These are phyloP conservation scores for Drosophila dunni DNA, from an alignment of 1,140 invertebrate species.

Conservation along the genomic window DNA sequence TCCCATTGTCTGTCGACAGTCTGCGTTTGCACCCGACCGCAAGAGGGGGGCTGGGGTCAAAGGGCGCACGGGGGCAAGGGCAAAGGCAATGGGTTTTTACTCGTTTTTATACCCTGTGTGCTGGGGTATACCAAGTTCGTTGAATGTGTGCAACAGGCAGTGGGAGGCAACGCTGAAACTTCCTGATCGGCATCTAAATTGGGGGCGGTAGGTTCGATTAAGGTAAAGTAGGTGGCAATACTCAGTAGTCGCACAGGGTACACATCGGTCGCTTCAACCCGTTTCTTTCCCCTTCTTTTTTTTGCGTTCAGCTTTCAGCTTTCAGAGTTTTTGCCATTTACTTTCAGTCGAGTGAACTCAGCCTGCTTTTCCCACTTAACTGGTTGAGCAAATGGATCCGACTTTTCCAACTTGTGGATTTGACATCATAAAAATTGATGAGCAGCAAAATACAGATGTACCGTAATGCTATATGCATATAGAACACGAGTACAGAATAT, in stretches of 20 bases:
- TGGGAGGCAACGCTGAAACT: too few species aligned
- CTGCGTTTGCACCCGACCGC: constrained; percentile 18
- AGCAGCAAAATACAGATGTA: constrained; percentile 19
- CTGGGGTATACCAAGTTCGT: too few species aligned
- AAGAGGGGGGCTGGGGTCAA: neutral
- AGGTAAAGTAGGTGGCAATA: too few species aligned
- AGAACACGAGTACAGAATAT: neutral
- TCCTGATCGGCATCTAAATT: too few species aligned
- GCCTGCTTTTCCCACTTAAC: constrained; percentile 10
- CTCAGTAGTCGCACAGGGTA: too few species aligned
- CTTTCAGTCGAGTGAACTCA: constrained; percentile 25
- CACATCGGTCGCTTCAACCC: too few species aligned
- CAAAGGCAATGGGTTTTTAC: constrained; percentile 12
- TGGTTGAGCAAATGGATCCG: constrained; percentile 23
- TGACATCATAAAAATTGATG: constrained; percentile 39
- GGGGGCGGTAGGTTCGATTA: too few species aligned
- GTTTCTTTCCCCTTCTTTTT: too few species aligned
- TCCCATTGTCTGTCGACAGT: constrained; percentile 39
- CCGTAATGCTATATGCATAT: constrained; percentile 1
- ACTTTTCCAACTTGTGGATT: constrained; percentile 21
- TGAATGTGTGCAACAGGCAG: too few species aligned
- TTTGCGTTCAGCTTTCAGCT: constrained; percentile 2
- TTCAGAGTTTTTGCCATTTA: constrained; percentile 14
- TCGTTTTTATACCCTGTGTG: neutral
- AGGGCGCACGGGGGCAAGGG: neutral